Percentiles rank a stretch among this genome's conserved stretches.
These are phyloP conservation scores for Antennarius striatus DNA, from an alignment of 2,113 vertebrate genomes.

Conservation along the genomic window DNA sequence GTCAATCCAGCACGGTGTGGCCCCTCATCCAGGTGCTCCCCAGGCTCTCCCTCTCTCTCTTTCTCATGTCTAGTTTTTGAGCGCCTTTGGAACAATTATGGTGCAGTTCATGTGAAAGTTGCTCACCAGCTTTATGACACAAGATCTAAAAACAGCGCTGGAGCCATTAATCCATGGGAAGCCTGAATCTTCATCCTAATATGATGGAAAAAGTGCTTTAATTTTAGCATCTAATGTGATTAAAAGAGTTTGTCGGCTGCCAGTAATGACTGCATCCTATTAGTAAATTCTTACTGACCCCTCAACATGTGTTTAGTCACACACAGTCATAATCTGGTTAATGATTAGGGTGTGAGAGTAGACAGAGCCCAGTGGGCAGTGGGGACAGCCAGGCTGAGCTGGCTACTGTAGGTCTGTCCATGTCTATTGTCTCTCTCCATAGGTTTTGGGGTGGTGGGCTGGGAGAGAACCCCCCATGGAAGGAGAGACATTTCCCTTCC, in stretches of 20 bases:
- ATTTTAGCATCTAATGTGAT: background rate
- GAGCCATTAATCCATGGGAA: background rate
- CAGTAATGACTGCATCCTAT: conserved; percentile 5
- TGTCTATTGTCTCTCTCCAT: conserved; percentile 60
- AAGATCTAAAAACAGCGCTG: conserved; percentile 20
- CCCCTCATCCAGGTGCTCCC: conserved; percentile 44
- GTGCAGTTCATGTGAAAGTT: conserved; percentile 40
- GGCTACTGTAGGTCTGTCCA: conserved; percentile 60
- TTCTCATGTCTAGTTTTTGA: conserved; percentile 48
- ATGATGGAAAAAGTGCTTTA: background rate
- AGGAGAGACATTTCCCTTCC: conserved; percentile 55
- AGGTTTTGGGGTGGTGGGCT: conserved; percentile 47
- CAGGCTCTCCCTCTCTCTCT: conserved; percentile 32
- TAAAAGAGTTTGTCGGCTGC: background rate
- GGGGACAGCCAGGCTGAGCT: conserved; percentile 74
- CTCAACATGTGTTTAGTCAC: conserved; percentile 28
- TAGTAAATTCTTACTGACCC: conserved; percentile 27
- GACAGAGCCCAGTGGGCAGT: conserved; percentile 71
- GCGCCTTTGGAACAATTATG: conserved; percentile 44
- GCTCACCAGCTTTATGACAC: conserved; percentile 29
- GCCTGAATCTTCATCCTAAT: background rate
- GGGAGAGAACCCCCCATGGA: conserved; percentile 58
- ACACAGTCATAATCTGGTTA: conserved; percentile 61
- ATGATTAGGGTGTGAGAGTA: conserved; percentile 61
- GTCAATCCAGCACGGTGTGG: conserved; percentile 66